Evolutionary conservation across 1,140 invertebrate species (phyloP).

Genomic region (Charaxes varanes): DNA sequence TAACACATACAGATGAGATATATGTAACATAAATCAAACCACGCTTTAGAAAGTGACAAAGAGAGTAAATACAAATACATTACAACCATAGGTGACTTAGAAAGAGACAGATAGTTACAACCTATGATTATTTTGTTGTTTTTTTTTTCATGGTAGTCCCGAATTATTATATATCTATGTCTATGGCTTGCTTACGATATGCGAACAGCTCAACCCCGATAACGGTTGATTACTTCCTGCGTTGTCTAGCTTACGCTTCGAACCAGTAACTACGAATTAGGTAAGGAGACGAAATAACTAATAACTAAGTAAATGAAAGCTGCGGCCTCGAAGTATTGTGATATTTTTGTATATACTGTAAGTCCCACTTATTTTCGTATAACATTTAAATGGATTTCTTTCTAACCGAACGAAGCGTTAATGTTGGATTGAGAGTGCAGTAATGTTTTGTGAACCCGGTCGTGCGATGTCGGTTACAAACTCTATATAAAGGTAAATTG

Average conservation of each 20-base stretch:
- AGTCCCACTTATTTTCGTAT: constrained; percentile 73
- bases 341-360: constrained; percentile 74
- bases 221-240: constrained; percentile 37
- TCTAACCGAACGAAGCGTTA: constrained; percentile 60
- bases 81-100: too few species aligned
- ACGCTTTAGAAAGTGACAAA: too few species aligned
- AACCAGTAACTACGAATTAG: constrained; percentile 52
- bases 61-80: too few species aligned
- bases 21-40: too few species aligned
- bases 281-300: constrained; percentile 65
- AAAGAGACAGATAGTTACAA: too few species aligned
- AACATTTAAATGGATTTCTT: constrained; percentile 73
- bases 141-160: too few species aligned
- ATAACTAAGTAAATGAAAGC: constrained; percentile 68
- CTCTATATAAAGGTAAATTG: constrained; percentile 2
- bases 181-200: constrained; percentile 8
- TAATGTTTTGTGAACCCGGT: constrained; percentile 20
- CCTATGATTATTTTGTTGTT: too few species aligned
- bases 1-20: too few species aligned
- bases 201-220: constrained; percentile 10
- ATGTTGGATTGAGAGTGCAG: constrained; percentile 45
- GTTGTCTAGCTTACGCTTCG: constrained; percentile 60
- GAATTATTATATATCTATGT: too few species aligned
- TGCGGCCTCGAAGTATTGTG: constrained; percentile 74
- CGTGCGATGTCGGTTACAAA: constrained; percentile 1